phyloP scores from a whole-genome alignment of 2,888 invertebrate genomes.

The Chydorus sphaericus region DNA sequence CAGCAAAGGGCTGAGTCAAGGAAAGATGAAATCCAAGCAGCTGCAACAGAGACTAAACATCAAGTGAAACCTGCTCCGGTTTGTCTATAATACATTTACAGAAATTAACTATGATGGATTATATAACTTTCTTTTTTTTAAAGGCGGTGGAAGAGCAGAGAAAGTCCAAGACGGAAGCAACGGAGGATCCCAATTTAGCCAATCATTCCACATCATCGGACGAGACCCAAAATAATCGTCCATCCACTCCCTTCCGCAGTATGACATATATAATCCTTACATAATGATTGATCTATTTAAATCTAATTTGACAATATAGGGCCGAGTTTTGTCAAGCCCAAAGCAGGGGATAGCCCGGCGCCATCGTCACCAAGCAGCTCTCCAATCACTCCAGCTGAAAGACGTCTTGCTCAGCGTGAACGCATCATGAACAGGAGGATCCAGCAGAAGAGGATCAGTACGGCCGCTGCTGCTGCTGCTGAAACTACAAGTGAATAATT shows the following conservation, averaged over 20 bases:
- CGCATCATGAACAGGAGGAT: neutral
- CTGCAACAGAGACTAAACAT: too few species aligned
- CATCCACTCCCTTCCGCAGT: neutral
- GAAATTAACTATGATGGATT: too few species aligned
- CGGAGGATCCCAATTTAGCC: neutral
- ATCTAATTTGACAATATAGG: neutral
- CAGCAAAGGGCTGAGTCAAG: too few species aligned
- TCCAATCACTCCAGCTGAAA: neutral
- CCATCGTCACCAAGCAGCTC: neutral
- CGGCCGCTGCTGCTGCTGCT: too few species aligned
- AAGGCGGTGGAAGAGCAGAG: neutral
- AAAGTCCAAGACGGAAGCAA: neutral
- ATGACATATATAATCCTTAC: neutral
- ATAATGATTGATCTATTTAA: neutral
- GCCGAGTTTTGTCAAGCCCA: neutral
- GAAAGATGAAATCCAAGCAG: too few species aligned
- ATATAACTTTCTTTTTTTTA: too few species aligned
- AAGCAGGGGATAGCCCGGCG: neutral
- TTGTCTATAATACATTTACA: too few species aligned
- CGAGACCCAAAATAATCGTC: neutral
- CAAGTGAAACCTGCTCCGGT: too few species aligned
- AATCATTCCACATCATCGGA: neutral
- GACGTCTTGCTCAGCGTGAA: neutral
- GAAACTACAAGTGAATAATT: too few species aligned
- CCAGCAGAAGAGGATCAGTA: neutral